Evolutionary conservation across 2,113 vertebrate species (phyloP).

Genomic region (Cheirogaleus medius): DNA sequence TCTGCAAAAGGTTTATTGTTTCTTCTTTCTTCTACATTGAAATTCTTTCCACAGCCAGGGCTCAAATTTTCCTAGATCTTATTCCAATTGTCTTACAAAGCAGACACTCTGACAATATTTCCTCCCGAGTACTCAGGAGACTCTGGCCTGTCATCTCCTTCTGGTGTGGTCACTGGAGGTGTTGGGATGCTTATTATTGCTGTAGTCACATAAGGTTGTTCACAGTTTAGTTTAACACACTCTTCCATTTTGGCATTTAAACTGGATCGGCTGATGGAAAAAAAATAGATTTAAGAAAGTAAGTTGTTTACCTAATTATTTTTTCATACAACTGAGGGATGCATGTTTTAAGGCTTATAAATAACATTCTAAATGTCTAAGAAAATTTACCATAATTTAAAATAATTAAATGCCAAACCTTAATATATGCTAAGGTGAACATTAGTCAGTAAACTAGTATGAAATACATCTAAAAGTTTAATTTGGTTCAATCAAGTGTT

Average conservation of each 20-base stretch:
- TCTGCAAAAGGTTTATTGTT: conserved; percentile 54
- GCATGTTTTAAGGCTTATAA: neutral
- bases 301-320: neutral
- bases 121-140: conserved; percentile 89
- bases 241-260: conserved; percentile 96
- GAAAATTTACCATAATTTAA: neutral
- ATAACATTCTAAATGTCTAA: neutral
- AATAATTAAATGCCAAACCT: neutral
- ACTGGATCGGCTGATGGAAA: conserved; percentile 90
- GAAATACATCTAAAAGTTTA: neutral
- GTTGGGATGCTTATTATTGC: conserved; percentile 94
- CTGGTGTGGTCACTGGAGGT: conserved; percentile 88
- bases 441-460: neutral
- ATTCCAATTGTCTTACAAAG: conserved; percentile 89
- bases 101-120: conserved; percentile 95
- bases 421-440: neutral
- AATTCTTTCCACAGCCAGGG: conserved; percentile 66
- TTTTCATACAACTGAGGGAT: neutral
- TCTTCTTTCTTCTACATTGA: conserved; percentile 71
- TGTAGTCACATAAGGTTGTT: conserved; percentile 92
- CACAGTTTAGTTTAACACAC: conserved; percentile 94
- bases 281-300: conserved; percentile 35
- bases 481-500: neutral
- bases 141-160: conserved; percentile 87
- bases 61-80: conserved; percentile 79